A percentile compares a stretch with the other conserved stretches of the same genome.
phyloP scores from a whole-genome alignment of 1,140 invertebrate genomes.

The fruit fly (Drosophila melanogaster) region Release_6_plus_ISO1_MT NT_033779.5:2926001-2926500 shows the following conservation, averaged over 20 bases:
- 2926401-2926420: not conserved
- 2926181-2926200: conserved; percentile 61
- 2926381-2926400: conserved; percentile 8
- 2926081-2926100: conserved; percentile 12
- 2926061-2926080: conserved; percentile 9
- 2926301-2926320: conserved; percentile 50
- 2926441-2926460: not conserved
- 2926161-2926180: conserved; percentile 57
- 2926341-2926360: conserved; percentile 30
- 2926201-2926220: conserved; percentile 55
- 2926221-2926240: conserved; percentile 51
- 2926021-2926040: conserved; percentile 63
- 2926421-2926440: not conserved
- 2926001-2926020: conserved; percentile 55
- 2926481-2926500: conserved; percentile 4
- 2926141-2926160: conserved; percentile 68
- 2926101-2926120: conserved; percentile 75
- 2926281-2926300: conserved; percentile 1
- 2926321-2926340: conserved; percentile 40
- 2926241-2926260: conserved; percentile 60
- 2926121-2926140: conserved; percentile 53
- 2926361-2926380: conserved; percentile 24
- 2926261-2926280: not conserved
- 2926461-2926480: conserved; percentile 4
- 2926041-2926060: conserved; percentile 56